Conservation (phyloP, 2,888 invertebrate species). For the Microctonus aethiopoides region DNA sequence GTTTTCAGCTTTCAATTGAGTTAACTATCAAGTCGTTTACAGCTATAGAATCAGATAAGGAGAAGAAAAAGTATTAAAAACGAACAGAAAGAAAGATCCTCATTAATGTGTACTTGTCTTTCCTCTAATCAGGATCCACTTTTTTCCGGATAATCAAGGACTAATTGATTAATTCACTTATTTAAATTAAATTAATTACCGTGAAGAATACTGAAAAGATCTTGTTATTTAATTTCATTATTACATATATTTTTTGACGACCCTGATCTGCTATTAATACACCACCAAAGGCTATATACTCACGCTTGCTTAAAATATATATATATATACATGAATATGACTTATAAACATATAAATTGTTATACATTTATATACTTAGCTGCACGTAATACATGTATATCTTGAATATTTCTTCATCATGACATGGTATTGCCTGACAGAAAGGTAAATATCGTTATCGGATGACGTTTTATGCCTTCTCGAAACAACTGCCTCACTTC, state of each 20-base stretch:
- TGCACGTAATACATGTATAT: background rate
- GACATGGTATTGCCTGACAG: slow-evolving; percentile 30
- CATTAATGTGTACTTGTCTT: slow-evolving; percentile 26
- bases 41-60: slow-evolving; percentile 2
- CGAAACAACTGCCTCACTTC: slow-evolving; percentile 26
- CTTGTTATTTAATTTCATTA: background rate
- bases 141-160: slow-evolving; percentile 46
- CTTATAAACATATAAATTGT: too few species aligned
- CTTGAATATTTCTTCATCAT: slow-evolving; percentile 39
- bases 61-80: slow-evolving; percentile 17
- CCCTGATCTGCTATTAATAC: background rate
- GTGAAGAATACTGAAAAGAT: slow-evolving; percentile 6
- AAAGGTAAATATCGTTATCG: slow-evolving; percentile 47
- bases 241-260: background rate
- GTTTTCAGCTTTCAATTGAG: slow-evolving; percentile 46
- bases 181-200: slow-evolving; percentile 12
- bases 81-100: slow-evolving; percentile 7
- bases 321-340: too few species aligned
- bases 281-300: background rate
- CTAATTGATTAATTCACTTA: slow-evolving; percentile 35
- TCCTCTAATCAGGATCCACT: slow-evolving; percentile 43
- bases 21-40: slow-evolving; percentile 39
- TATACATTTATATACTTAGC: too few species aligned
- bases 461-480: slow-evolving; percentile 42
- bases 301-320: background rate